phyloP scores from a whole-genome alignment of 2,797 vertebrate genomes.

The Hydrophis major region DNA sequence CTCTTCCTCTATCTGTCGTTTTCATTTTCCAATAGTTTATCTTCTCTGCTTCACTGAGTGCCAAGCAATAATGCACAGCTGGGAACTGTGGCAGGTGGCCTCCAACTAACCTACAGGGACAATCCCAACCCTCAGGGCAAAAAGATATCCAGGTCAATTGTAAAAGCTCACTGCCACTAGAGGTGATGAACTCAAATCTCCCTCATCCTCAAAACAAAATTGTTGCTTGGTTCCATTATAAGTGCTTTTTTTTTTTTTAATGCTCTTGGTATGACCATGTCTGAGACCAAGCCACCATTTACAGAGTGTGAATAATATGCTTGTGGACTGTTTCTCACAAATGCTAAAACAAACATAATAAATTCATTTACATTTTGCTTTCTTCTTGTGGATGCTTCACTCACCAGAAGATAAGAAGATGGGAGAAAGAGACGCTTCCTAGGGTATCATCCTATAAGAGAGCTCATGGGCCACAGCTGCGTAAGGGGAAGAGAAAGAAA shows the following conservation, averaged over 20 bases:
- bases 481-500: background rate
- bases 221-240: background rate
- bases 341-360: background rate
- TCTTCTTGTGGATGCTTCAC: background rate
- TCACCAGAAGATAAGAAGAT: background rate
- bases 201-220: conserved; percentile 12
- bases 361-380: background rate
- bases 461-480: background rate
- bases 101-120: conserved; percentile 2
- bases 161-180: background rate
- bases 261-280: no score
- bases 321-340: background rate
- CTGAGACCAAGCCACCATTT: background rate
- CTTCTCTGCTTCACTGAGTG: conserved; percentile 63
- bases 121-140: background rate
- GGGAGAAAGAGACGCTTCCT: background rate
- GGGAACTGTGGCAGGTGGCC: conserved; percentile 53
- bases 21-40: conserved; percentile 76
- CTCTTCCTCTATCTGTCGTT: conserved; percentile 68
- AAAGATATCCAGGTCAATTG: conserved; percentile 8
- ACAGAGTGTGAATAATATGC: background rate
- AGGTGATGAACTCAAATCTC: background rate
- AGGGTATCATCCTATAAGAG: background rate
- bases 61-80: conserved; percentile 39
- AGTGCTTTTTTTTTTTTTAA: background rate